Conservation (phyloP, 2,113 vertebrate species). For the Gallinago paraguaiae region DNA sequence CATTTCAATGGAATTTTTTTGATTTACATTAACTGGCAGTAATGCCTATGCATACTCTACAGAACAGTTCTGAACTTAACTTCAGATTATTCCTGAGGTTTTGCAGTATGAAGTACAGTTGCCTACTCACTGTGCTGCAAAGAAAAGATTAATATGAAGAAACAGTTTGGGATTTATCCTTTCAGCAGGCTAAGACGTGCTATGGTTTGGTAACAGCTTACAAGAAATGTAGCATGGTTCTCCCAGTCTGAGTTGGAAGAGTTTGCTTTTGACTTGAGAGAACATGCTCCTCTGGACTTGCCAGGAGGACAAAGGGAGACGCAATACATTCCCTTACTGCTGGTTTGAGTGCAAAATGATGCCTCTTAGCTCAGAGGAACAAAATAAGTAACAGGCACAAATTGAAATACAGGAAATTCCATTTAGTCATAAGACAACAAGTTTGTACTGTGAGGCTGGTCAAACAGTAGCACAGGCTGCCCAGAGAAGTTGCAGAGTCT, state of each 20-base stretch:
- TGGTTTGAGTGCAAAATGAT: not conserved
- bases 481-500: not conserved
- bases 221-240: not conserved
- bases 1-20: not conserved
- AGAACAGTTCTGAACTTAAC: not conserved
- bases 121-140: not conserved
- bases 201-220: not conserved
- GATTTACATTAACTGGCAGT: not conserved
- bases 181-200: not conserved
- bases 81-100: not conserved
- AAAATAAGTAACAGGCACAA: not conserved
- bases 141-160: not conserved
- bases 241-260: not conserved
- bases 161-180: not conserved
- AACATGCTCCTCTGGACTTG: not conserved
- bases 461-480: not conserved
- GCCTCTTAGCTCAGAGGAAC: not conserved
- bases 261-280: not conserved
- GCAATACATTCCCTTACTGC: not conserved
- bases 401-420: not conserved
- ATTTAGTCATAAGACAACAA: not conserved
- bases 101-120: not conserved
- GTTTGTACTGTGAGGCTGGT: not conserved
- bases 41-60: not conserved
- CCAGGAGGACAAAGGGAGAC: not conserved